phyloP scores from a whole-genome alignment of 2,888 invertebrate species.

The Nomada goodeniana region DNA sequence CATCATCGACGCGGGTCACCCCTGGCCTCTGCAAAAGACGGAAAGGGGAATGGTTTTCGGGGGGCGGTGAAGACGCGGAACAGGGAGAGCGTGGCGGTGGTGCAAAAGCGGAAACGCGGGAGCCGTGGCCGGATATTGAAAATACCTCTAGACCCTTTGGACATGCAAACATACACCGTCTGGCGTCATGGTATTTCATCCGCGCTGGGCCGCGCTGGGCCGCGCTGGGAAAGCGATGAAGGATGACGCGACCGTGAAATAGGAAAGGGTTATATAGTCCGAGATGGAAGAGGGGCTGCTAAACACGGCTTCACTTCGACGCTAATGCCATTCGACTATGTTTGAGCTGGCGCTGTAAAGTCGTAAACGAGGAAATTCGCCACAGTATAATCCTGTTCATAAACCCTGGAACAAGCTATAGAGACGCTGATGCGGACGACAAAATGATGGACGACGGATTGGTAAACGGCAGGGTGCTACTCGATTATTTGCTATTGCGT shows the following conservation, averaged over 20 bases:
- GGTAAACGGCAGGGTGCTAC: constrained; percentile 65
- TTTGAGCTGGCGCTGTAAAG: constrained; percentile 38
- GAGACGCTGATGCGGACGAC: constrained; percentile 13
- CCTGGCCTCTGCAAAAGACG: constrained; percentile 48
- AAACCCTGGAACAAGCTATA: constrained; percentile 23
- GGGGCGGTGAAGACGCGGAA: neutral
- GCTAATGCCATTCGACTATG: constrained; percentile 54
- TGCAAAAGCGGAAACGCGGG: constrained; percentile 68
- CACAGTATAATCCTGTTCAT: constrained; percentile 30
- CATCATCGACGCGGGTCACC: constrained; percentile 35
- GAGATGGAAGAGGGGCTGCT: neutral
- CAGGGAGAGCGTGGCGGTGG: constrained; percentile 38
- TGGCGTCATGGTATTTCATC: constrained; percentile 65
- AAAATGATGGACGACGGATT: constrained; percentile 41
- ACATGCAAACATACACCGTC: constrained; percentile 65
- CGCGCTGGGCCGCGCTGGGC: constrained; percentile 46
- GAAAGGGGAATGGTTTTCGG: constrained; percentile 53
- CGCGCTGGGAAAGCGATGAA: constrained; percentile 34
- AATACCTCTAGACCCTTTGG: constrained; percentile 78
- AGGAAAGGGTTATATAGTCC: neutral
- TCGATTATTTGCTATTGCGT: constrained; percentile 54
- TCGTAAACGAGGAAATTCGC: constrained; percentile 55
- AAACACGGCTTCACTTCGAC: constrained; percentile 47
- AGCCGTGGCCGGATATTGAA: constrained; percentile 80
- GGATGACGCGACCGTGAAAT: constrained; percentile 57